Evolutionary conservation across 2,797 vertebrate genomes (phyloP), one percentile per base, ranked within the genome.

Genomic region (Coccyzus lansbergi): DNA sequence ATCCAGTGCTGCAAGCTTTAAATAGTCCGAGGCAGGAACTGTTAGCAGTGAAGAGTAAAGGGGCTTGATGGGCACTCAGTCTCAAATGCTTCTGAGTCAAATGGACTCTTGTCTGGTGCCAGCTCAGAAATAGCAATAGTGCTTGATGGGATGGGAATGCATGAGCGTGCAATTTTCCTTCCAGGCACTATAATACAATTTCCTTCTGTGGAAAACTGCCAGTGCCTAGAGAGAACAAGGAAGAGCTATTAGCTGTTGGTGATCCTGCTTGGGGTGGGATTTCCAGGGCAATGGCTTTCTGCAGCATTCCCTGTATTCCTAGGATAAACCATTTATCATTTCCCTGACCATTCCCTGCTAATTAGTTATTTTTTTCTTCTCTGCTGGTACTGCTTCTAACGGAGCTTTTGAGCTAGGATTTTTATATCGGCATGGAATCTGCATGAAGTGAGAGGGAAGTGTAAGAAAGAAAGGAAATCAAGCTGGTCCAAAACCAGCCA

Each of bases 1-100:
- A 83, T 46, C 10, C 1, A 0, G 10, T 1, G 1, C 62, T 78
- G 17, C 33, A 64, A 10, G 24, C 5, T 28, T 40, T 75, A 53
- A 34, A 55, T 24, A 55, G 26, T 49, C 29, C 55, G n/a, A 19
- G 15, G 12, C 33, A 85, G 63, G 49, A 63, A 22, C 31, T 67
- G 24, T 59, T 67, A 42, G 48, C 8, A 21, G 12, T 48, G 17
- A 64, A 34, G 36, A 86, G 15, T 38, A 19, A 40, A 81, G 13
- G 10, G n/a, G 14, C 29, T 51, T 51, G 53, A 31, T 44, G 6
- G 2, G 22, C 31, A 42, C 25, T 44, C 26, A 64, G 3, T 16
- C 21, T 60, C 3, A 53, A 64, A 36, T 40, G 67, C 28, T 44
- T 87, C 51, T 60, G 29, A 56, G 52, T 52, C 40, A 31, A 1